A percentile compares a stretch with the other conserved stretches of the same genome.
phyloP scores from a whole-genome alignment of 2,888 invertebrate genomes.

The Alcis repandata region DNA sequence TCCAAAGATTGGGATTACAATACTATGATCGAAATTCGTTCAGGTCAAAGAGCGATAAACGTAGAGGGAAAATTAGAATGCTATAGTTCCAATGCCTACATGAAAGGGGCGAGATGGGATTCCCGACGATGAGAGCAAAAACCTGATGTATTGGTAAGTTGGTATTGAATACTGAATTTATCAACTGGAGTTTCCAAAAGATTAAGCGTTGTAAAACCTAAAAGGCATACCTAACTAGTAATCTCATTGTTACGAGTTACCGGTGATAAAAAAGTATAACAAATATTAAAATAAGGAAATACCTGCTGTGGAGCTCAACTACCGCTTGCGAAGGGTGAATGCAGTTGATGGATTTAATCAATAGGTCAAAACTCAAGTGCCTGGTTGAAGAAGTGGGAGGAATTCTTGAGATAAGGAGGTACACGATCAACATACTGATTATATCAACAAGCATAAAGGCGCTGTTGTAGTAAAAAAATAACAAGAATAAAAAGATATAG shows the following conservation, averaged over 20 bases:
- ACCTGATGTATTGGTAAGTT: neutral
- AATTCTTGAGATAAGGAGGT: constrained; percentile 12
- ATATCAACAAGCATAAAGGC: neutral
- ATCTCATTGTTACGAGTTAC: neutral
- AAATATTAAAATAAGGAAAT: too few relatives aligned
- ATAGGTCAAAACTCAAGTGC: constrained; percentile 27
- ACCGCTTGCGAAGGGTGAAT: neutral
- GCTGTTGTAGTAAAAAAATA: constrained; percentile 6
- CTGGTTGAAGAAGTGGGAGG: constrained; percentile 22
- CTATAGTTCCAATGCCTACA: neutral
- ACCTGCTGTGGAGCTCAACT: neutral
- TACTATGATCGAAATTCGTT: neutral
- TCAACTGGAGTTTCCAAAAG: neutral
- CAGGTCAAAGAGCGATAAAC: neutral
- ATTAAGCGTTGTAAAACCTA: constrained; percentile 1
- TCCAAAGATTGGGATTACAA: neutral
- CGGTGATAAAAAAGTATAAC: too few relatives aligned
- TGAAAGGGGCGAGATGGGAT: neutral
- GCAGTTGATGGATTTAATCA: constrained; percentile 21
- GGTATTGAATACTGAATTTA: neutral
- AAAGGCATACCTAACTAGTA: too few relatives aligned
- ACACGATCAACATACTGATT: neutral
- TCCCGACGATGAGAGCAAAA: neutral
- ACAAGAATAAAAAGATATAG: neutral
- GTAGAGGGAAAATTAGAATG: neutral